Percentiles rank a stretch among this genome's conserved stretches.
Evolutionary conservation across 2,888 invertebrate species (phyloP).

Genomic region (Lottia scabra): DNA sequence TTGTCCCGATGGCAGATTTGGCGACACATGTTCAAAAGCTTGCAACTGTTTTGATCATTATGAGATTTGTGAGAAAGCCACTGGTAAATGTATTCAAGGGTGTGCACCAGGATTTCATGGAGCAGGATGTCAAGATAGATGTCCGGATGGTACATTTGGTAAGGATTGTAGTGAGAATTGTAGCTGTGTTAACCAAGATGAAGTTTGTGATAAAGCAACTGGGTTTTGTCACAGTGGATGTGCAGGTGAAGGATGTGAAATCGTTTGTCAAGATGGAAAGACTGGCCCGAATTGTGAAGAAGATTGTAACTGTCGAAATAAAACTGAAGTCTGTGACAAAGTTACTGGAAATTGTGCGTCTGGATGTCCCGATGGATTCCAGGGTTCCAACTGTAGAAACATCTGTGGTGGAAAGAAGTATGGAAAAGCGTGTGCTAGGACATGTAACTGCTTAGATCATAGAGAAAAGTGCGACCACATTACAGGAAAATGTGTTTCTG

Average conservation of each 20-base stretch:
- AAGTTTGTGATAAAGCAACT: neutral
- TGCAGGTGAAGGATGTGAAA: neutral
- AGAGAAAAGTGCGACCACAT: slow-evolving; percentile 10
- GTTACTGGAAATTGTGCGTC: neutral
- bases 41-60: neutral
- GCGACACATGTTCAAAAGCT: neutral
- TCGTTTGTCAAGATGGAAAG: neutral
- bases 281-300: neutral
- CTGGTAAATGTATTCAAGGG: neutral
- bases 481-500: slow-evolving; percentile 18
- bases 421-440: neutral
- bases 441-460: neutral
- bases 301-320: neutral
- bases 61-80: neutral
- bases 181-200: neutral
- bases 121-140: neutral
- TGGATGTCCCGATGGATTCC: neutral
- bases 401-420: neutral
- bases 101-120: neutral
- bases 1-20: neutral
- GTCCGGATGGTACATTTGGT: neutral
- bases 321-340: neutral
- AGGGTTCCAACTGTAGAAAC: neutral
- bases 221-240: neutral
- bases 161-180: neutral